Percentiles rank a stretch among this genome's conserved stretches.
These are phyloP conservation scores for Ornithoptera priamus DNA, from an alignment of 2,888 invertebrate genomes.

Conservation along the genomic window DNA sequence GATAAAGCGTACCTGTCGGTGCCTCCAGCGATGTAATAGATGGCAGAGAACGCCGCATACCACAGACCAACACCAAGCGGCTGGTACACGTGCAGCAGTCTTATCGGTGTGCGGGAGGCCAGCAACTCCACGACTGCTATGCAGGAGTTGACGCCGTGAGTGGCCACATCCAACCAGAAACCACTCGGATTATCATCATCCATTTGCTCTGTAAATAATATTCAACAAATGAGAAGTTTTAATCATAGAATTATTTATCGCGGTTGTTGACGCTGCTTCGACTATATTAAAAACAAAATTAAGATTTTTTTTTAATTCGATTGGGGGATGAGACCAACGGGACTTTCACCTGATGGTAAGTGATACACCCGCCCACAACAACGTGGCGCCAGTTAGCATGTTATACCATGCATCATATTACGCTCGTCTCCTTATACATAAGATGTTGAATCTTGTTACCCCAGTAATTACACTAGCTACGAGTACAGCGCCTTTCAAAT, in stretches of 20 bases:
- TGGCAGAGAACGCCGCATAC: slow-evolving; percentile 84
- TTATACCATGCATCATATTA: too few relatives aligned
- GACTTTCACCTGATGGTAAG: too few relatives aligned
- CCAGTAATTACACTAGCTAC: too few relatives aligned
- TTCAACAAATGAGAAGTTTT: background rate
- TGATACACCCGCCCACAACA: too few relatives aligned
- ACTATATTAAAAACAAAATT: too few relatives aligned
- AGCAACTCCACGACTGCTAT: slow-evolving; percentile 85
- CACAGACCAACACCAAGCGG: slow-evolving; percentile 82
- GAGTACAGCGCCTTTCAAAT: too few relatives aligned
- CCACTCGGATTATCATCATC: slow-evolving; percentile 21
- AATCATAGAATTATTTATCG: background rate
- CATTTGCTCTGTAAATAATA: slow-evolving; percentile 30
- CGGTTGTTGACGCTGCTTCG: too few relatives aligned
- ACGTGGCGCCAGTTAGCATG: too few relatives aligned
- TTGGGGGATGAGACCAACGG: too few relatives aligned
- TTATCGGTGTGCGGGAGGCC: slow-evolving; percentile 82
- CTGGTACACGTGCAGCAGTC: slow-evolving; percentile 80
- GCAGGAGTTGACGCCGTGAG: slow-evolving; percentile 83
- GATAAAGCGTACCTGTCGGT: slow-evolving; percentile 77
- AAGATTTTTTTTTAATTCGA: too few relatives aligned
- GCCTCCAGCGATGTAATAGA: slow-evolving; percentile 88
- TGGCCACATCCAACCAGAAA: slow-evolving; percentile 63
- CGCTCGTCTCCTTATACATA: too few relatives aligned
- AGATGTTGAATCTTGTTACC: too few relatives aligned